phyloP scores from a whole-genome alignment of 2,113 vertebrate species.

The Coracopsis vasa region DNA sequence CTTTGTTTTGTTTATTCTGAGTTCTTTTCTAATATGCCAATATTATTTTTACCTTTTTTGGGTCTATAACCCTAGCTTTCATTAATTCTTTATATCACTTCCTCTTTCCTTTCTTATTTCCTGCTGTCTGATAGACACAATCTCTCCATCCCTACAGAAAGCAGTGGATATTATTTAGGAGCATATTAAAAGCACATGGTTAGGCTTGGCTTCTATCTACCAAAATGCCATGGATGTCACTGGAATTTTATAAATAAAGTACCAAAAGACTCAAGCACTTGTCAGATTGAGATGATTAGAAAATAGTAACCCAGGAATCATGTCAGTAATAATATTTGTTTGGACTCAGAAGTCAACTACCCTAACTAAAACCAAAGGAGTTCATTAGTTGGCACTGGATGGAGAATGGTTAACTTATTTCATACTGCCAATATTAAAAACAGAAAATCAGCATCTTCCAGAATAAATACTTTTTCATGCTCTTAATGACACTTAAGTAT shows the following conservation, averaged over 20 bases:
- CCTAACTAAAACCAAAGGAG: background rate
- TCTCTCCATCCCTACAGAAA: background rate
- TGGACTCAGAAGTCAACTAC: background rate
- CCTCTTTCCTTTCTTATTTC: background rate
- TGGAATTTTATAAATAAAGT: background rate
- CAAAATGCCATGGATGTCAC: background rate
- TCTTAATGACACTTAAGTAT: background rate
- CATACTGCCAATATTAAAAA: background rate
- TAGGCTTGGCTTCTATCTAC: background rate
- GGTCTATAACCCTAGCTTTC: background rate
- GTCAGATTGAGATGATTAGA: background rate
- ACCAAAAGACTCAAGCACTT: background rate
- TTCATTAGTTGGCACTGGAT: background rate
- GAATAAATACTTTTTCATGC: background rate
- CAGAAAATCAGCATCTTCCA: background rate
- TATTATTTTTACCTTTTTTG: background rate
- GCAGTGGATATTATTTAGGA: background rate
- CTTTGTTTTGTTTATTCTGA: background rate
- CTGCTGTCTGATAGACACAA: background rate
- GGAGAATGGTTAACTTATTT: background rate
- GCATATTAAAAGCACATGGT: background rate
- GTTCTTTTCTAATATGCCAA: background rate
- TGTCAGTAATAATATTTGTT: background rate
- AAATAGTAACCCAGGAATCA: background rate
- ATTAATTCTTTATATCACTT: background rate